Percentiles rank a stretch among this genome's conserved stretches.
Conservation (phyloP, 2,888 invertebrate genomes). For the Rosalia funebris region DNA sequence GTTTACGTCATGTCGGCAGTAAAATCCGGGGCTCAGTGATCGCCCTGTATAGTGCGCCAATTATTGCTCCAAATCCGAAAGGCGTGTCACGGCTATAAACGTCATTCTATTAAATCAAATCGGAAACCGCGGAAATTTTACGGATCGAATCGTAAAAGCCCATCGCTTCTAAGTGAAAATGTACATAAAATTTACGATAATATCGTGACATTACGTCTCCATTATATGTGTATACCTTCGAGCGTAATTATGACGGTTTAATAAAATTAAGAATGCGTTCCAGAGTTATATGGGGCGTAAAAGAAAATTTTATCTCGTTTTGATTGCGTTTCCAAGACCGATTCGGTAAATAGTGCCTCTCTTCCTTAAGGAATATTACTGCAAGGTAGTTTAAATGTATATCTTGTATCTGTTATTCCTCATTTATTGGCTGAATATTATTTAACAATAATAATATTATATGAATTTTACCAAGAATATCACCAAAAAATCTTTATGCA, state of each 20-base stretch:
- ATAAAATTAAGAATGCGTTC: slow-evolving; percentile 26
- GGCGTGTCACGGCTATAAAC: neutral
- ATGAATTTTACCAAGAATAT: no score
- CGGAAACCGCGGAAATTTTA: neutral
- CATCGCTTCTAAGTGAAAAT: slow-evolving; percentile 15
- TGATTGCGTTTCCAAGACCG: slow-evolving; percentile 17
- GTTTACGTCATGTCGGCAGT: no score
- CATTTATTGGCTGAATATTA: no score
- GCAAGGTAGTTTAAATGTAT: no score
- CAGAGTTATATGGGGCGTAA: slow-evolving; percentile 24
- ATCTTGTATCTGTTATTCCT: no score
- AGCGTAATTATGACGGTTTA: slow-evolving; percentile 24
- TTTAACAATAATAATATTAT: no score
- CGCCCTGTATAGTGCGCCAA: no score
- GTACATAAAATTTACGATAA: slow-evolving; percentile 24
- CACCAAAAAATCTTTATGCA: no score
- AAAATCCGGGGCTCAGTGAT: no score
- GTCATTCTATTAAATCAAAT: slow-evolving; percentile 10
- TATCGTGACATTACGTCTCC: slow-evolving; percentile 22
- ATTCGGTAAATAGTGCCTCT: slow-evolving; percentile 10
- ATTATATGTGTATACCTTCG: slow-evolving; percentile 21
- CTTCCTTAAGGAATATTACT: neutral
- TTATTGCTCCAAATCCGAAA: no score
- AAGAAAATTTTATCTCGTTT: slow-evolving; percentile 24
- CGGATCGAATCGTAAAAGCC: slow-evolving; percentile 2